These are phyloP conservation scores for Andrena trimmerana DNA, from an alignment of 2,888 invertebrate genomes.

Conservation along the genomic window DNA sequence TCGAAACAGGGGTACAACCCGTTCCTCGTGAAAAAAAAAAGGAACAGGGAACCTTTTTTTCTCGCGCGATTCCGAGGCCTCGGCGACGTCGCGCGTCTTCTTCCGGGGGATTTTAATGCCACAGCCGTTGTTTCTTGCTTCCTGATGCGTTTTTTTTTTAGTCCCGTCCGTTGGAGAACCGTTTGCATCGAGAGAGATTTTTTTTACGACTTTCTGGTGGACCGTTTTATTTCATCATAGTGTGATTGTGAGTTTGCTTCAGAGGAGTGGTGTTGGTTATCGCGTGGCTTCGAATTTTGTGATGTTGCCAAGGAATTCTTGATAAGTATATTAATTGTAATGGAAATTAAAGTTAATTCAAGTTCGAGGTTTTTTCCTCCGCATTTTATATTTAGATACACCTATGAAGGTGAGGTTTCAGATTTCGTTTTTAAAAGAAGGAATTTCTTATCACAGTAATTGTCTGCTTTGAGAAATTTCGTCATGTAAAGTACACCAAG, in stretches of 20 bases:
- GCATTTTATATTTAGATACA: no score
- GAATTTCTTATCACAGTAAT: background rate
- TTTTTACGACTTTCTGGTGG: slow-evolving; percentile 43
- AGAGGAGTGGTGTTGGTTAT: no score
- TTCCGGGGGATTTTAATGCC: slow-evolving; percentile 75
- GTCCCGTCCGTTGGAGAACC: slow-evolving; percentile 52
- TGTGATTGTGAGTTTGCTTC: background rate
- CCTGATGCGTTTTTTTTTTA: slow-evolving; percentile 19
- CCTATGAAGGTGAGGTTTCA: no score
- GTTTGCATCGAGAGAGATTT: slow-evolving; percentile 27
- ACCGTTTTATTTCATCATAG: background rate
- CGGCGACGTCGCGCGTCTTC: slow-evolving; percentile 61
- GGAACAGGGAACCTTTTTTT: slow-evolving; percentile 54
- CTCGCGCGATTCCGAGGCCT: slow-evolving; percentile 52
- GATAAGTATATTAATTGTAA: no score
- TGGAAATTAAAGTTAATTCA: no score
- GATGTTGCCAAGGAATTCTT: no score
- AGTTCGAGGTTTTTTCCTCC: no score
- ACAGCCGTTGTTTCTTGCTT: slow-evolving; percentile 61
- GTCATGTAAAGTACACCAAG: background rate
- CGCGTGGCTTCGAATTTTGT: no score
- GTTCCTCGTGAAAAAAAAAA: slow-evolving; percentile 52
- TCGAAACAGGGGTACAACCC: slow-evolving; percentile 74
- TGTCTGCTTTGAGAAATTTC: background rate
- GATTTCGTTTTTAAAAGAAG: no score